Percentiles rank a stretch among this genome's conserved stretches.
phyloP scores from a whole-genome alignment of 2,113 vertebrate species.

The Myiopsitta monachus region DNA sequence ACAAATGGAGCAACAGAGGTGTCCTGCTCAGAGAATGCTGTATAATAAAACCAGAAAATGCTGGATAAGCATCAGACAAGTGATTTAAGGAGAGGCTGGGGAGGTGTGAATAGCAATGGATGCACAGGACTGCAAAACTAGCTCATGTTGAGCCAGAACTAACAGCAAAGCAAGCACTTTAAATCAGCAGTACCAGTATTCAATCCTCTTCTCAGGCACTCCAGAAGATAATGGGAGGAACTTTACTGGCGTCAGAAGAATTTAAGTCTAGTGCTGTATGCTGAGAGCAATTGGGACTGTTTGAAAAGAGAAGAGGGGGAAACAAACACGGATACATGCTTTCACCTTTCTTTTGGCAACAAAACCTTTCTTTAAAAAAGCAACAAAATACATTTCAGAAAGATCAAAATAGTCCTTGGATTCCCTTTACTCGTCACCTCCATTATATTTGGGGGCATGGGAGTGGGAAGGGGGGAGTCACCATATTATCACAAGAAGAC shows the following conservation, averaged over 20 bases:
- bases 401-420: background rate
- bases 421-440: background rate
- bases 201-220: background rate
- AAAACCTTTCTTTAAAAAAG: background rate
- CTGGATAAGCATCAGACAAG: background rate
- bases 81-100: background rate
- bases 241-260: background rate
- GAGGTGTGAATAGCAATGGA: background rate
- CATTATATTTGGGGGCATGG: background rate
- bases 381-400: background rate
- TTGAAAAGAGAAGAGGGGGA: background rate
- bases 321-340: background rate
- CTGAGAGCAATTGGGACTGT: background rate
- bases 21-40: background rate
- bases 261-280: background rate
- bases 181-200: background rate
- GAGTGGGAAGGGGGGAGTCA: rapidly evolving
- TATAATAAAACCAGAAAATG: background rate
- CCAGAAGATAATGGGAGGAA: background rate
- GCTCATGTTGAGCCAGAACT: background rate
- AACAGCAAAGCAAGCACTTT: background rate
- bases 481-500: background rate
- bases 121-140: background rate
- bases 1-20: background rate
- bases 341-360: background rate